Base-by-base conservation (phyloP, 2,113 vertebrate genomes). In the Erpornis zantholeuca region DNA sequence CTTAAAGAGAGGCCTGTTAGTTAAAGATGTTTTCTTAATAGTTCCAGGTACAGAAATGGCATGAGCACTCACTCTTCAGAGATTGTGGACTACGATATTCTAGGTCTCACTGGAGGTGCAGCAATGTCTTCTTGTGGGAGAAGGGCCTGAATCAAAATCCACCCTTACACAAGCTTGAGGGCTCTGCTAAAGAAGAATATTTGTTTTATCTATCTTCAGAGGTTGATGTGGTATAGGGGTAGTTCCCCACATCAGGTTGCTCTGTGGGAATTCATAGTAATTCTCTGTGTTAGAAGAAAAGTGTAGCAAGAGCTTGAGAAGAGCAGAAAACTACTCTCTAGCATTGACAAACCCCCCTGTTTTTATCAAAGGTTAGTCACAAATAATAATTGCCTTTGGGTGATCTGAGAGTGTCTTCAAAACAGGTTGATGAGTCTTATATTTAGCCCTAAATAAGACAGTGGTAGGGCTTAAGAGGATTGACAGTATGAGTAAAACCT, bases 301-400 rank as follows among this genome's bases (percentile, higher is more conserved):
- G 9, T 29, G 16, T 57, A 44, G 20, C 6, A 75, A 56, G 44
- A 78, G 40, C 36, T 83, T 23, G 42, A 78, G 33, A 78, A 56
- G 12, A 40, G 12, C 54, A 66, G 47, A 77, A 88, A 44, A 54
- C 9, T 33, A 2, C 7, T 86, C 13, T 75, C 13, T 87, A 13
- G 19, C 57, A 20, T 50, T 90, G 49, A 27, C 45, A 86, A 86
- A 0, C 1, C 1, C 9, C 3, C 5, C 1, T 8, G 3, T 23
- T 72, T 76, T 69, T 64, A 36, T 77, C 64, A 73, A 35, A 29
- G 9, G 3, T 64, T 78, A 11, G 6, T 91, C 53, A 36, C 44
- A 84, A 71, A 60, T 42, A 63, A 36, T 68, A 75, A 11, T 1
- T 0, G 6, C 40, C 9, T 77, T 76, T 57, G 42, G 40, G 31